Percentiles rank a stretch among this genome's conserved stretches.
Evolutionary conservation across 2,113 vertebrate species (phyloP).

Genomic region (Callocephalon fimbriatum): DNA sequence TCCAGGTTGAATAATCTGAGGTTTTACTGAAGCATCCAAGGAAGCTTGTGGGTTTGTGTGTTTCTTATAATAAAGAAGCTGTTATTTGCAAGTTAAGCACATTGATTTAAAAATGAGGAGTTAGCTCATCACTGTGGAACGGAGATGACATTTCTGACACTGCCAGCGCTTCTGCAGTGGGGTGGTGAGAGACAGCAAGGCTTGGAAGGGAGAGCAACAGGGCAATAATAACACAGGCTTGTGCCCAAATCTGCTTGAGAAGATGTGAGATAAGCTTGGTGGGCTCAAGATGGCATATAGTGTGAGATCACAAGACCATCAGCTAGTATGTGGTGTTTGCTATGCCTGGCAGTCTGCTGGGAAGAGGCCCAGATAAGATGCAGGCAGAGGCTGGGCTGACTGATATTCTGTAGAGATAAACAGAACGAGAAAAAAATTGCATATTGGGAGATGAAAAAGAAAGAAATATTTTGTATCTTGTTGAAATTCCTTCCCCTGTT

Average conservation of each 20-base stretch:
- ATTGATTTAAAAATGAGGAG: constrained; percentile 2
- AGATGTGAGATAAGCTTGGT: not conserved
- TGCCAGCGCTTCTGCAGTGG: not conserved
- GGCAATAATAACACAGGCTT: not conserved
- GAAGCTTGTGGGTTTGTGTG: constrained; percentile 37
- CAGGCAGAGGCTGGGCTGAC: not conserved
- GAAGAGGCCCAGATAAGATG: not conserved
- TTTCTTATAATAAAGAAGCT: not conserved
- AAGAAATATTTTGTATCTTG: not conserved
- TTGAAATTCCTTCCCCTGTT: not conserved
- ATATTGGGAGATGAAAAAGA: not conserved
- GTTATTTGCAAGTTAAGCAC: constrained; percentile 18
- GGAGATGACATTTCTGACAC: constrained; percentile 24
- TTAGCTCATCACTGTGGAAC: constrained; percentile 35
- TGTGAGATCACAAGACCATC: not conserved
- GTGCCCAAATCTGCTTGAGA: not conserved
- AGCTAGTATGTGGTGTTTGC: not conserved
- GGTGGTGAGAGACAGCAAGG: not conserved
- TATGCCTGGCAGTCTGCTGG: not conserved
- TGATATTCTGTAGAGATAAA: not conserved
- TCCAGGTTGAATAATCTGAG: constrained; percentile 28
- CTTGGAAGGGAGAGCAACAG: not conserved
- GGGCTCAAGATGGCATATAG: not conserved
- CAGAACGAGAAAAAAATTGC: not conserved
- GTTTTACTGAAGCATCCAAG: not conserved